Base-by-base conservation (phyloP, 2,888 invertebrate species). In the Thereva unica region DNA sequence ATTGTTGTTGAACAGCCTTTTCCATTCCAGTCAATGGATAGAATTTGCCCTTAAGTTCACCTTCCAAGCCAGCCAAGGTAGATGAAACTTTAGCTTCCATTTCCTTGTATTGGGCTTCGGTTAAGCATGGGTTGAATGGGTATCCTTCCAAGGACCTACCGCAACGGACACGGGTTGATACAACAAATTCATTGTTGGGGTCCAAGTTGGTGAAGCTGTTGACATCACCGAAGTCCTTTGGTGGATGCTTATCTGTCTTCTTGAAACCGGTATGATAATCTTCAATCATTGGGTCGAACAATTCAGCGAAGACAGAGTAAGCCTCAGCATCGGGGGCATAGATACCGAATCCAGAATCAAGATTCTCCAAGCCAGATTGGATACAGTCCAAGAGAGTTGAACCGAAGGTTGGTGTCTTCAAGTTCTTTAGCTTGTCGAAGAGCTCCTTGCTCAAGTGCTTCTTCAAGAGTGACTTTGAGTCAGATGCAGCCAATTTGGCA, bases 201-300 rank as follows among this genome's bases (percentile, higher is more conserved):
- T 97, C 97, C 76, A 97, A 86, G 83, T 97, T 95, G 78, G 91
- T 90, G 75, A 97, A 91, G 74, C 88, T 86, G 83, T 87, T 88
- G 35, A 93, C 90, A 84, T 97, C 95, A 76, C 97, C 97, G 85
- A 95, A 97, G 85, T 95, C 91, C 83, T 90, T 91, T 71, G 92
- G 84, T 23, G 97, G 97, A 83, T 98, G 97, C 82, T 92, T 92
- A 85, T 95, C 95, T 79, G 89, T 89, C 83, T 93, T 90, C 86
- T 92, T 93, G 88, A 97, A 97, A 75, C 96, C 96, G 81, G 86
- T 87, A 85, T 97, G 97, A 86, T 97, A 97, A 80, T 96, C 96
- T 81, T 95, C 95, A 82, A 98, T 97, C 85, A 98, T 92, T 81
- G 96, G 96, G 84, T 97, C 95, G 83, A 98, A 97, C 74, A 98